Evolutionary conservation across 2,888 invertebrate genomes (phyloP), one percentile per base, ranked within the genome.

Genomic region (Hirudinaria manillensis): DNA sequence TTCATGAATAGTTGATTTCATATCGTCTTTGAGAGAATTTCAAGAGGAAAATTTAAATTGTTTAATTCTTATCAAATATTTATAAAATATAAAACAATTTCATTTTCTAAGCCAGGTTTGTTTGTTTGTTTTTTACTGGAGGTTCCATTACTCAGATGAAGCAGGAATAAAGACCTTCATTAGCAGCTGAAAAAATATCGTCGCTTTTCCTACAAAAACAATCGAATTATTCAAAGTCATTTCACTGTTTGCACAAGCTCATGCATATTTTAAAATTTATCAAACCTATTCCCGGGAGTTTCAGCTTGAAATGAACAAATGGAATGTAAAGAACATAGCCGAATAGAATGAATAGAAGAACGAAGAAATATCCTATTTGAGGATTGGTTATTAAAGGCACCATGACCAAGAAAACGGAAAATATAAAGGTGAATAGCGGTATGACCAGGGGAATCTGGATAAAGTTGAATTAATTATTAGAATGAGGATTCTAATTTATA

Each of bases 311-410:
- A 86, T 93, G 91, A 78, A 96, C 95, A 87, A 96, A 95, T 77
- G 96, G 96, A 82, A 95, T 87, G 87, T 96, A 97, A 85, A 96
- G 91, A 81, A 96, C 87, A 85, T 94, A 89, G 77, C 96, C 96
- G 79, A 91, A 90, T 74, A 92, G 87, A 83, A 96, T 93, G 87
- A 97, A 96, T 16, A 73, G 19, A 27, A 73, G 29, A 76, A 90
- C 88, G 78, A 92, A 89, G 75, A 96, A 96, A 86, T 96, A 97
- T 82, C 97, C 87, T 86, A 95, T 91, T 84, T 93, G 91, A 36
- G 96, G 96, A 81, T 93, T 90, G 85, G 95, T 93, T 79, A 95
- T 89, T 81, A 97, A 95, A 55, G 97, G 96, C 76, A 93, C 95
- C 81, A 94, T 90, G 83, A 97, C 93, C 86, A 97, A 89, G 89